Evolutionary conservation across 2,113 vertebrate genomes (phyloP).

Genomic region (Dryoscopus gambensis): DNA sequence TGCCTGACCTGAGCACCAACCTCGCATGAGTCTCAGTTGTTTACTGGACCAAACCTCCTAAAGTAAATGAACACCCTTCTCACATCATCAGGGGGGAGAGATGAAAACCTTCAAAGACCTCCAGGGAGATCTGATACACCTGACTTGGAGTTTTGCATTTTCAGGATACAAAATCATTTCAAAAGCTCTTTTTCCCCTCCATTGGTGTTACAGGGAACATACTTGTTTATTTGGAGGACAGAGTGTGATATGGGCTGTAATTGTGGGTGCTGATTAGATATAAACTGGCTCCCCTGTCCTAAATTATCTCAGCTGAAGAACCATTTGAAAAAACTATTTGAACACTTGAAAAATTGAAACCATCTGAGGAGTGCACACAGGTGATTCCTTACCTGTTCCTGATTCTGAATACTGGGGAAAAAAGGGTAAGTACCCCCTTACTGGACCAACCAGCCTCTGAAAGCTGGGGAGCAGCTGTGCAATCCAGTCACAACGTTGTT

Average conservation of each 20-base stretch:
- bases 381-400: not conserved
- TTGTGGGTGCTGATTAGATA: not conserved
- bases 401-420: not conserved
- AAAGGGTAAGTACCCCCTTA: not conserved
- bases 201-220: not conserved
- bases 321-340: not conserved
- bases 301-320: not conserved
- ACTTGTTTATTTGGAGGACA: not conserved
- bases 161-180: not conserved
- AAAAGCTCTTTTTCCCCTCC: not conserved
- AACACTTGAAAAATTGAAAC: not conserved
- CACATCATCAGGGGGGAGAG: not conserved
- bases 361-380: not conserved
- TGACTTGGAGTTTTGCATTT: not conserved
- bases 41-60: not conserved
- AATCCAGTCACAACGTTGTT: not conserved
- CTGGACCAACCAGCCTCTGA: not conserved
- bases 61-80: not conserved
- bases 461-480: not conserved
- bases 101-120: not conserved
- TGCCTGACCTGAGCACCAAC: not conserved
- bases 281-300: not conserved
- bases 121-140: not conserved
- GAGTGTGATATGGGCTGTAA: not conserved
- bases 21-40: not conserved